phyloP scores from a whole-genome alignment of 1,140 invertebrate genomes.

The Drosophila ercepeae region DNA sequence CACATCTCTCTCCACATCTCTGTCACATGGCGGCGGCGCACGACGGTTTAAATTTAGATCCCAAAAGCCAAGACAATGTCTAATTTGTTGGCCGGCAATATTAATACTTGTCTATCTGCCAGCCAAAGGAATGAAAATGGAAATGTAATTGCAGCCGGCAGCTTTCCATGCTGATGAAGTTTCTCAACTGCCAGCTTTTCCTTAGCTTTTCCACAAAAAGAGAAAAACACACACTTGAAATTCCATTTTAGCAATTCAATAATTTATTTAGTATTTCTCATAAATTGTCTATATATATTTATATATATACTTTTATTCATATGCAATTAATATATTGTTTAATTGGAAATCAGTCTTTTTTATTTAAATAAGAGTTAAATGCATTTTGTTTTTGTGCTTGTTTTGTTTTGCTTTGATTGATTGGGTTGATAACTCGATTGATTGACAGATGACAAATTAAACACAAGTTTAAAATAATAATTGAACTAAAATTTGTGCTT shows the following conservation, averaged over 20 bases:
- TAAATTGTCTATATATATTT: constrained; percentile 75
- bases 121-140: background rate
- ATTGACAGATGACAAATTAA: constrained; percentile 26
- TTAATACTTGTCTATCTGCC: constrained; percentile 7
- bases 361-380: constrained; percentile 82
- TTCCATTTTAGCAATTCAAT: constrained; percentile 73
- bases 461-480: constrained; percentile 43
- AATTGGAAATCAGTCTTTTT: constrained; percentile 83
- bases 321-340: constrained; percentile 78
- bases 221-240: background rate
- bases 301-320: constrained; percentile 55
- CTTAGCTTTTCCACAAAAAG: background rate
- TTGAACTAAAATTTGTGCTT: constrained; percentile 71
- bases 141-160: background rate
- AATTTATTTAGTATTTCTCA: constrained; percentile 81
- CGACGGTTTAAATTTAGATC: constrained; percentile 73
- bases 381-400: constrained; percentile 65
- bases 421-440: constrained; percentile 39
- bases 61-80: constrained; percentile 30
- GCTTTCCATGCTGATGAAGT: background rate
- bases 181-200: background rate
- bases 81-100: constrained; percentile 35
- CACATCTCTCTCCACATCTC: constrained; percentile 41
- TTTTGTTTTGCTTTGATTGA: constrained; percentile 44
- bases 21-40: constrained; percentile 70